A percentile compares a stretch with the other conserved stretches of the same genome.
Conservation (phyloP, 2,113 vertebrate genomes). For the Eptesicus fuscus region DNA sequence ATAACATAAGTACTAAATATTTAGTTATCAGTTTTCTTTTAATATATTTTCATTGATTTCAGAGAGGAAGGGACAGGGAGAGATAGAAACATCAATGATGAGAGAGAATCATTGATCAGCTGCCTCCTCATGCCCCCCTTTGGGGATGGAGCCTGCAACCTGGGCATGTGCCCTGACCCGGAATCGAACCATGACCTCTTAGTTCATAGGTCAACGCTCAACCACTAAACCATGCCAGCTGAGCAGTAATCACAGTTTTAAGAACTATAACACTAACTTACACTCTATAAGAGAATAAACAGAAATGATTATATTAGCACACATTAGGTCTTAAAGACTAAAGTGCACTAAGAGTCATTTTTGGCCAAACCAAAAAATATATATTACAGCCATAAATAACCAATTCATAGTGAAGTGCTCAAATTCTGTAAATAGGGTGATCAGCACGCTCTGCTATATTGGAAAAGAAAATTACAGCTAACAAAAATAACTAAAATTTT, state of each 20-base stretch:
- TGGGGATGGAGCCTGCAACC: too few relatives aligned
- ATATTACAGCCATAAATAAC: conserved; percentile 9
- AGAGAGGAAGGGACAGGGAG: too few relatives aligned
- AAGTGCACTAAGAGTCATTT: background rate
- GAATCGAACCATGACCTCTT: too few relatives aligned
- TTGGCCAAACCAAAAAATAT: background rate
- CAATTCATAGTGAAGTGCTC: background rate
- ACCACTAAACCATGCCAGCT: too few relatives aligned
- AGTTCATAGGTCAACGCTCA: too few relatives aligned
- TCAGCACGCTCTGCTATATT: background rate
- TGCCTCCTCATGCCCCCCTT: too few relatives aligned
- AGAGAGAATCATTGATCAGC: too few relatives aligned
- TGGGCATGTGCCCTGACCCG: too few relatives aligned
- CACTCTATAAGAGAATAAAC: background rate
- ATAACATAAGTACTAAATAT: conserved; percentile 10
- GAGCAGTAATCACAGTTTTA: background rate
- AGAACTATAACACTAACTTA: background rate
- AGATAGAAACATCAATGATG: too few relatives aligned
- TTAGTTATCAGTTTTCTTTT: background rate
- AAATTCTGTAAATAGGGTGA: background rate
- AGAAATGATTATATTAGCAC: background rate
- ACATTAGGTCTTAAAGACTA: background rate
- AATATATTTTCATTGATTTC: too few relatives aligned
- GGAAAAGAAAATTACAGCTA: background rate
- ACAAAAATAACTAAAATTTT: conserved; percentile 17